Percentiles rank a stretch among this genome's conserved stretches.
phyloP scores from a whole-genome alignment of 1,140 invertebrate genomes.

The Philotrypesis tridentata region DNA sequence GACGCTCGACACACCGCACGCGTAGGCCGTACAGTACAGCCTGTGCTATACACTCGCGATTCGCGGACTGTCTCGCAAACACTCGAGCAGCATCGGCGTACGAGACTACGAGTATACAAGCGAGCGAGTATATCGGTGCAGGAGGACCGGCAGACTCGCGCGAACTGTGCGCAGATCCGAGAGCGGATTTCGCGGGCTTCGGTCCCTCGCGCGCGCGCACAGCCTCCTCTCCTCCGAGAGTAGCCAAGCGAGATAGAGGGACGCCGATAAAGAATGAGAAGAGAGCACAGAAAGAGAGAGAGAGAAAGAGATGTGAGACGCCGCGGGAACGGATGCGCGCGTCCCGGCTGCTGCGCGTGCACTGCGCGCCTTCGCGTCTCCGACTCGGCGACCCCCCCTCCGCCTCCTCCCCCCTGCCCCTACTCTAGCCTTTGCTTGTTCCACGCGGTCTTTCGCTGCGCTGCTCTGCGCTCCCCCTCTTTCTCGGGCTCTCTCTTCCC shows the following conservation, averaged over 20 bases:
- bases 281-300: neutral
- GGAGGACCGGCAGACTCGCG: conserved; percentile 48
- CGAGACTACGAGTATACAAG: too few relatives aligned
- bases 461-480: conserved; percentile 23
- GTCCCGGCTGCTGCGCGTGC: conserved; percentile 68
- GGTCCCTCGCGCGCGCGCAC: neutral
- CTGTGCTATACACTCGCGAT: neutral
- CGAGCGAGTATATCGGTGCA: neutral
- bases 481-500: neutral
- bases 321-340: conserved; percentile 61
- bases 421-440: conserved; percentile 26
- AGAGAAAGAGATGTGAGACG: neutral
- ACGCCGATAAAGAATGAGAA: neutral
- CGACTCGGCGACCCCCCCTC: conserved; percentile 34
- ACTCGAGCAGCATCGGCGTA: too few relatives aligned
- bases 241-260: neutral
- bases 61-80: too few relatives aligned
- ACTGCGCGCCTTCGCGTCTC: conserved; percentile 56
- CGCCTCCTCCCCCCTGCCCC: neutral
- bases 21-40: too few relatives aligned
- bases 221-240: neutral
- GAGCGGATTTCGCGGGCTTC: conserved; percentile 64
- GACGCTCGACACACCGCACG: too few relatives aligned
- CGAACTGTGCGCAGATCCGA: conserved; percentile 60
- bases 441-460: too few relatives aligned